A percentile compares a stretch with the other conserved stretches of the same genome.
phyloP scores from a whole-genome alignment of 2,113 vertebrate species.

The Indicator maculatus region DNA sequence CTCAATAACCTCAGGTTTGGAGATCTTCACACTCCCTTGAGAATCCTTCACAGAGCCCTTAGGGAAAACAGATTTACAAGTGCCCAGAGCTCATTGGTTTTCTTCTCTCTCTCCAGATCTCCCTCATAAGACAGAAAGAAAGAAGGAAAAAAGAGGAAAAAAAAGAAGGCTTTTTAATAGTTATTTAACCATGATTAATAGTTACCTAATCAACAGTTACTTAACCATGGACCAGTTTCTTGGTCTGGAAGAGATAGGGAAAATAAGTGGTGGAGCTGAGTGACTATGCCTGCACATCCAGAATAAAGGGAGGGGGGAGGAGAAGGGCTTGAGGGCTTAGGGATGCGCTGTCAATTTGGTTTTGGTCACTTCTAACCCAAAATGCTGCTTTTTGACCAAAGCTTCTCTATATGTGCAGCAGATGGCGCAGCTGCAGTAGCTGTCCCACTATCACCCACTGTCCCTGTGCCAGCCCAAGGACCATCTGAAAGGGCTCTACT shows the following conservation, averaged over 20 bases:
- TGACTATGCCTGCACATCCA: accelerated
- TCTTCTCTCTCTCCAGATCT: not conserved
- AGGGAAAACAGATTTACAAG: not conserved
- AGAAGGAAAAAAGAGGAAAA: not conserved
- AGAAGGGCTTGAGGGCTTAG: not conserved
- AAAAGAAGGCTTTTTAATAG: not conserved
- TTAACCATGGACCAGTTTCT: not conserved
- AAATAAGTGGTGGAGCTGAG: not conserved
- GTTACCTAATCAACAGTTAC: not conserved
- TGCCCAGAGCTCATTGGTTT: not conserved
- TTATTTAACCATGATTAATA: not conserved
- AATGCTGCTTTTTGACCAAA: not conserved
- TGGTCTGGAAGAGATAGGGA: not conserved
- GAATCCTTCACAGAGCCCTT: not conserved
- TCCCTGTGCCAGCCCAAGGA: not conserved
- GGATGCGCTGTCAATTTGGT: not conserved
- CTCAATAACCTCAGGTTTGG: not conserved
- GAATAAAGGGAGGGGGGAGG: accelerated
- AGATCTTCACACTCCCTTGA: not conserved
- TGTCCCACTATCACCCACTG: not conserved
- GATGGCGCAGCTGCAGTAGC: slow-evolving; percentile 57
- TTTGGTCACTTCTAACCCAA: not conserved
- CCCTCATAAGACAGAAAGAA: not conserved
- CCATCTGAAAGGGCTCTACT: not conserved
- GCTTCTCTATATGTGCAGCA: slow-evolving; percentile 42